phyloP scores from a whole-genome alignment of 2,113 vertebrate species.

The Eudorcas thomsonii region DNA sequence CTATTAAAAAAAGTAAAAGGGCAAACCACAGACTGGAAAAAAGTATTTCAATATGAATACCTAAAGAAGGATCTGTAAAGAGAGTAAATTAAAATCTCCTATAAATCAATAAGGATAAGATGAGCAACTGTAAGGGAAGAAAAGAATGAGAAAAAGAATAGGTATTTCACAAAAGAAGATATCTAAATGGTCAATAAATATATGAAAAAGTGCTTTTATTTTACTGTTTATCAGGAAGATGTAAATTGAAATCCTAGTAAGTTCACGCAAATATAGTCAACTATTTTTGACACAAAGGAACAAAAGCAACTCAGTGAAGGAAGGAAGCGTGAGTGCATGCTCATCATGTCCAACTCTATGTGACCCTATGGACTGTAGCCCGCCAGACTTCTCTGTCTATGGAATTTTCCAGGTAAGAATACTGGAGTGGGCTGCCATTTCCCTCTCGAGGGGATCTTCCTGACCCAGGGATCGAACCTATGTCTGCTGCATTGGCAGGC shows the following conservation, averaged over 20 bases:
- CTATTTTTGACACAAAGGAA: background rate
- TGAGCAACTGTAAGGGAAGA: background rate
- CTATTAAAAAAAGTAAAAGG: background rate
- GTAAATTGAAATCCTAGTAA: background rate
- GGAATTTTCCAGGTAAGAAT: background rate
- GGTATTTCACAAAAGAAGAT: background rate
- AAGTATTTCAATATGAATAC: background rate
- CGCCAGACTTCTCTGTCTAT: background rate
- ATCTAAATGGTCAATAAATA: background rate
- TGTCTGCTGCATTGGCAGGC: background rate
- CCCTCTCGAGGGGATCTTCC: background rate
- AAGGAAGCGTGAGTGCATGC: background rate
- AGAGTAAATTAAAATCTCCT: background rate
- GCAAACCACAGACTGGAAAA: background rate
- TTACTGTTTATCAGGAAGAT: background rate
- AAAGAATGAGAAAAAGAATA: background rate
- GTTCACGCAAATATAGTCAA: background rate
- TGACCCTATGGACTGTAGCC: background rate
- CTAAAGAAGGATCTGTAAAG: background rate
- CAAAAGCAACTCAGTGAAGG: background rate
- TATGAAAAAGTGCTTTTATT: background rate
- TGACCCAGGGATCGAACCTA: background rate
- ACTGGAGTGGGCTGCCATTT: background rate
- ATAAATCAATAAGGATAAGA: background rate
- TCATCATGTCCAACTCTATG: background rate